Base-by-base conservation (phyloP, 1,140 invertebrate genomes). In the Phocides pigmalion region DNA sequence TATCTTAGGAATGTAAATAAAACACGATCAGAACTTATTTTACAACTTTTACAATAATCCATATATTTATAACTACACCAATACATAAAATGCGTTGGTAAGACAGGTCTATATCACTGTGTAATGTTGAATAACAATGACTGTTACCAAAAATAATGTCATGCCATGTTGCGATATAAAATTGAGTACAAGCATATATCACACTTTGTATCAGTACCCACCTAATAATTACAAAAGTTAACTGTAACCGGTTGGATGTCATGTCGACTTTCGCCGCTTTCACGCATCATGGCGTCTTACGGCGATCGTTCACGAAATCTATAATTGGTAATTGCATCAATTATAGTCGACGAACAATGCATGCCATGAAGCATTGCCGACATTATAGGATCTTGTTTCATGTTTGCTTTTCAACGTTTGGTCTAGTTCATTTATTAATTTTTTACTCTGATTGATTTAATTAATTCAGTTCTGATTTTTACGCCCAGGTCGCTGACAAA, bases 201-300 rank as follows among this genome's bases (percentile, higher is more conserved):
- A 71, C 63, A 28, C 44, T 42, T n/a, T n/a, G n/a, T n/a, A n/a
- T n/a, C n/a, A n/a, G n/a, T n/a, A n/a, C n/a, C n/a, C n/a, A n/a
- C n/a, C 12, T 42, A 51, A 63, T 59, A 44, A 76, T 74, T 76
- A 77, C 66, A 70, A 81, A 79, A 77, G 68, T 68, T 67, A 61
- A 17, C 50, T 37, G 35, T 20, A 82, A 80, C 77, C 76, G 76
- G 77, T 87, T 54, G 44, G 64, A 76, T 69, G 68, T 71, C 67
- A 68, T 70, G 64, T 56, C 66, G 63, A 82, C 83, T 87, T 84
- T 86, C 83, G 70, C 83, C 75, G 70, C 77, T 83, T 83, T 81
- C 84, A 79, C 80, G 76, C 76, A 62, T 79, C 74, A 80, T 70
- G 70, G 73, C 69, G 64, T 59, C 63, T 54, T 64, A 68, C 63